phyloP scores from a whole-genome alignment of 1,140 invertebrate genomes.

The Drosophila varians region DNA sequence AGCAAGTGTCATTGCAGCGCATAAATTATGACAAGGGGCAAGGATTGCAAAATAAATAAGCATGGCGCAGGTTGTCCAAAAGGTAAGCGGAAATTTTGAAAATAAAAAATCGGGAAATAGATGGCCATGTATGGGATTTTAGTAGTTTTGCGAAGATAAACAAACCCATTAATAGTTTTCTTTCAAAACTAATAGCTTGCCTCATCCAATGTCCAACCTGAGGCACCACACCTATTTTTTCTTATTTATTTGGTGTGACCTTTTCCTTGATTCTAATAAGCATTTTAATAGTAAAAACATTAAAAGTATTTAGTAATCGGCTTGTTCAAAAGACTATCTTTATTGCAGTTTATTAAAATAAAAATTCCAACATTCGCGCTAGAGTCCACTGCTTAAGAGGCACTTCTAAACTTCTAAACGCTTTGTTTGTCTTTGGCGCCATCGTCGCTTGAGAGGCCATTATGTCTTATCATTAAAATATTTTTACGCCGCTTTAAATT shows the following conservation, averaged over 20 bases:
- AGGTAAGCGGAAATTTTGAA: conserved; percentile 8
- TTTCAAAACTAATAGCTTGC: not conserved
- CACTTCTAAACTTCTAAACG: conserved; percentile 17
- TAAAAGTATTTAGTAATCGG: too few relatives aligned
- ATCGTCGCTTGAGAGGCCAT: conserved; percentile 19
- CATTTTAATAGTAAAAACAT: too few relatives aligned
- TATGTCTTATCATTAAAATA: conserved; percentile 79
- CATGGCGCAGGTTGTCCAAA: conserved; percentile 34
- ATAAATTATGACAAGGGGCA: conserved; percentile 66
- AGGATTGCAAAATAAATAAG: conserved; percentile 41
- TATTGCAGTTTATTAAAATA: not conserved
- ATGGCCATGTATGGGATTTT: conserved; percentile 3
- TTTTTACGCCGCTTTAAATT: conserved; percentile 75
- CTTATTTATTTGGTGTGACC: too few relatives aligned
- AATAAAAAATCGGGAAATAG: conserved; percentile 7
- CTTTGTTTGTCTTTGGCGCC: conserved; percentile 42
- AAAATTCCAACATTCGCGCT: not conserved
- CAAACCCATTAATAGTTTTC: not conserved
- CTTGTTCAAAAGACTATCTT: not conserved
- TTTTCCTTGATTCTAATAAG: too few relatives aligned
- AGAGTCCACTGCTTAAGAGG: not conserved
- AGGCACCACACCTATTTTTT: too few relatives aligned
- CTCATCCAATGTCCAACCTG: too few relatives aligned
- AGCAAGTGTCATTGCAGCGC: conserved; percentile 79
- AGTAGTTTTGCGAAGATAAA: not conserved